Conservation (phyloP, 2,113 vertebrate genomes). For the Pedionomus torquatus region DNA sequence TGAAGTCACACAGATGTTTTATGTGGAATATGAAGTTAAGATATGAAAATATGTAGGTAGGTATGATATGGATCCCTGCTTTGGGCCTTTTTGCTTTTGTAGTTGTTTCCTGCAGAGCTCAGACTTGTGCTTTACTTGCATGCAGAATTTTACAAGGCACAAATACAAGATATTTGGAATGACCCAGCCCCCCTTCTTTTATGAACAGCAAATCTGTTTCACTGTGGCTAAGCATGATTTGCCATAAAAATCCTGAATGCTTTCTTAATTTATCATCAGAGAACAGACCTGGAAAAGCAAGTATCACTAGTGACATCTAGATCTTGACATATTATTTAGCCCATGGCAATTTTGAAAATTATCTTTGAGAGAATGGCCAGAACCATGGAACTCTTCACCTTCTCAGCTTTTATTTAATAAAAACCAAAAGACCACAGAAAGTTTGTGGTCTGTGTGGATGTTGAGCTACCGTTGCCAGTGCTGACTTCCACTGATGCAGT, state of each 20-base stretch:
- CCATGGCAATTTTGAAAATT: not conserved
- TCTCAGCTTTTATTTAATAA: not conserved
- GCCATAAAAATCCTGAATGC: not conserved
- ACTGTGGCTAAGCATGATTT: not conserved
- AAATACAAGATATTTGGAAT: not conserved
- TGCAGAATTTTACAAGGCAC: not conserved
- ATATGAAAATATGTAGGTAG: not conserved
- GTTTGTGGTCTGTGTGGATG: not conserved
- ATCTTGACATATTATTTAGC: not conserved
- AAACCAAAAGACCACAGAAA: not conserved
- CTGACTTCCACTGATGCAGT: not conserved
- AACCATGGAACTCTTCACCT: not conserved
- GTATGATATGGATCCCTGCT: not conserved
- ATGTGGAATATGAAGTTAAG: not conserved
- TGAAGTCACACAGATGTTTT: not conserved
- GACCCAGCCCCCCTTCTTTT: not conserved
- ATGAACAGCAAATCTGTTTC: not conserved
- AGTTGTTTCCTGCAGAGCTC: not conserved
- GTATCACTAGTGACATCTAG: not conserved
- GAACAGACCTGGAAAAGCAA: not conserved
- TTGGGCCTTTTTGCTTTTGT: not conserved
- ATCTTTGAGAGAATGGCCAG: not conserved
- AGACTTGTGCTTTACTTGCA: not conserved
- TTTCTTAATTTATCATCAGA: not conserved
- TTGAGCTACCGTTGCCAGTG: not conserved